A percentile compares a stretch with the other conserved stretches of the same genome.
phyloP scores from a whole-genome alignment of 1,140 invertebrate species.

The Bombus pyrosoma region DNA sequence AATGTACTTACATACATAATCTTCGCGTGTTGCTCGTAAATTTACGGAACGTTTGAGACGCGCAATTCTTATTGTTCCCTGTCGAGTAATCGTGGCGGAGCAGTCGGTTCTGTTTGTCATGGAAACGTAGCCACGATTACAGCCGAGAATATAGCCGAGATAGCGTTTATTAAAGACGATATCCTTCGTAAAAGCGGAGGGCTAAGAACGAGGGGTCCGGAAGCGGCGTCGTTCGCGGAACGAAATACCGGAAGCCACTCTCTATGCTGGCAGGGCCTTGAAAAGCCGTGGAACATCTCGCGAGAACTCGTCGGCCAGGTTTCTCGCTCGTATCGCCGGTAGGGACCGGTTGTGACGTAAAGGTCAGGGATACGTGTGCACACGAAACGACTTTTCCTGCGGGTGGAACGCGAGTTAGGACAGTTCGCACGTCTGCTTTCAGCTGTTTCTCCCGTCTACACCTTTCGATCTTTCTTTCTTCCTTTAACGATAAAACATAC shows the following conservation, averaged over 20 bases:
- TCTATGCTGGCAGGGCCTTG: conserved; percentile 27
- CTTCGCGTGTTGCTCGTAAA: too few relatives aligned
- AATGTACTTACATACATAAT: background rate
- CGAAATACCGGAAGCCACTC: conserved; percentile 57
- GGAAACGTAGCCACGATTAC: background rate
- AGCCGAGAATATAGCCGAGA: background rate
- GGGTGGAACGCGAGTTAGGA: conserved; percentile 4
- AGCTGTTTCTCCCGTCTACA: too few relatives aligned
- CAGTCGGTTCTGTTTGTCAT: background rate
- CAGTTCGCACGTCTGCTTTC: background rate
- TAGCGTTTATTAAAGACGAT: conserved; percentile 7
- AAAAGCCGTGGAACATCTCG: conserved; percentile 35
- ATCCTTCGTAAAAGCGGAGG: background rate
- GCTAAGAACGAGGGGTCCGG: conserved; percentile 21
- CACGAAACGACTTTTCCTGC: conserved; percentile 54
- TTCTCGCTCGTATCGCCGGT: conserved; percentile 25
- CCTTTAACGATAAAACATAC: too few relatives aligned
- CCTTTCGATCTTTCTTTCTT: background rate
- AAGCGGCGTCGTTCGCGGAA: conserved; percentile 46
- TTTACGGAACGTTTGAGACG: too few relatives aligned
- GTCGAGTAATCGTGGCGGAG: background rate
- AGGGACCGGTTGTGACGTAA: conserved; percentile 69
- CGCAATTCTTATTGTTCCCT: background rate
- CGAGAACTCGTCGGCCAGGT: conserved; percentile 56
- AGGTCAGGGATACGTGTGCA: conserved; percentile 59